A percentile compares a stretch with the other conserved stretches of the same genome.
These are phyloP conservation scores for Cheirogaleus major DNA, from an alignment of 2,797 vertebrate species.

Conservation along the genomic window DNA sequence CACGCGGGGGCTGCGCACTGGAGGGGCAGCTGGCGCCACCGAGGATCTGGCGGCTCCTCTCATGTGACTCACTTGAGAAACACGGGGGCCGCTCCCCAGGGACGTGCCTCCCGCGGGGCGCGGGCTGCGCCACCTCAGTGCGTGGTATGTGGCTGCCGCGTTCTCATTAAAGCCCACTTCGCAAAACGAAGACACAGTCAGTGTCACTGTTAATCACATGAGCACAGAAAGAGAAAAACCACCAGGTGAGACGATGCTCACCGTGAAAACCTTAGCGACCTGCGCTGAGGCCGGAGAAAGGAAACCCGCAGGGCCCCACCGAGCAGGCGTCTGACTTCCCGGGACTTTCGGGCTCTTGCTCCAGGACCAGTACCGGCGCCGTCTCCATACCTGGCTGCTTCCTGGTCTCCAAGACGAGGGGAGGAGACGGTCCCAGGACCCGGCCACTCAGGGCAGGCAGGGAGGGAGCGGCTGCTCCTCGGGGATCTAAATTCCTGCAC, in stretches of 20 bases:
- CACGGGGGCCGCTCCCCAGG: not conserved
- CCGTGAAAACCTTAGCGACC: not conserved
- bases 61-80: too few relatives aligned
- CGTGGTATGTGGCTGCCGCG: too few relatives aligned
- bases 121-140: not conserved
- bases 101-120: accelerated
- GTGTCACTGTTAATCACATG: too few relatives aligned
- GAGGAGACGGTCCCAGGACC: not conserved
- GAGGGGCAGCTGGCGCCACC: not conserved
- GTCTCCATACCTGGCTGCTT: too few relatives aligned
- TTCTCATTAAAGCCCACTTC: not conserved
- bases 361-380: not conserved
- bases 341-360: not conserved
- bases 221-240: not conserved
- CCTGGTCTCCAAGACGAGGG: not conserved
- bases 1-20: accelerated
- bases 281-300: not conserved
- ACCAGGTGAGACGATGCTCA: not conserved
- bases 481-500: not conserved
- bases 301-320: not conserved
- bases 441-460: not conserved
- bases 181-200: not conserved
- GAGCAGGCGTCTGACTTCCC: not conserved
- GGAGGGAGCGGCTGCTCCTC: not conserved
- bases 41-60: too few relatives aligned